Conservation (phyloP, 2,113 vertebrate genomes). For the Gorsachius goisagi region DNA sequence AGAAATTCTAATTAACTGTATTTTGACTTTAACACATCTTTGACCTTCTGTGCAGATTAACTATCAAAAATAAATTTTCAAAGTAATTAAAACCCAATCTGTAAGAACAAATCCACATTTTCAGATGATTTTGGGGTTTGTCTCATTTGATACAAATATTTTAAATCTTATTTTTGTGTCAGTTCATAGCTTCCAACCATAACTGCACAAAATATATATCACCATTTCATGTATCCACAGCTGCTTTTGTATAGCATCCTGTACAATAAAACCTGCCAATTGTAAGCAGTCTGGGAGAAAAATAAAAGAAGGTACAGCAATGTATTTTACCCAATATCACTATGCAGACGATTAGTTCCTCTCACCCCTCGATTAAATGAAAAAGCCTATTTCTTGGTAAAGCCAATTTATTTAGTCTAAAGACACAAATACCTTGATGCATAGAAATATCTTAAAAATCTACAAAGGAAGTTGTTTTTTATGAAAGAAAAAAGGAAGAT, state of each 20-base stretch:
- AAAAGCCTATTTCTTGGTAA: background rate
- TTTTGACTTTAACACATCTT: background rate
- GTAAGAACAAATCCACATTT: background rate
- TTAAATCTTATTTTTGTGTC: background rate
- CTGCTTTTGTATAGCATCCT: slow-evolving; percentile 4
- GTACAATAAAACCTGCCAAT: background rate
- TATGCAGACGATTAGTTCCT: background rate
- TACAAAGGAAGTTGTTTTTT: background rate
- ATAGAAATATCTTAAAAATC: background rate
- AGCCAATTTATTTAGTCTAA: background rate
- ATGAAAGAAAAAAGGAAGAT: background rate
- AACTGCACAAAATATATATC: slow-evolving; percentile 3
- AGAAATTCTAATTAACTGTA: background rate
- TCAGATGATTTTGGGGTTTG: background rate
- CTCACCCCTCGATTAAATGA: background rate
- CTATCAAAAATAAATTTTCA: background rate
- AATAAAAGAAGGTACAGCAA: rapidly evolving
- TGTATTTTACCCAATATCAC: background rate
- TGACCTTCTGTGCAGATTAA: background rate
- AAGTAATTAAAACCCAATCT: background rate
- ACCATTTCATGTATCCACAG: background rate
- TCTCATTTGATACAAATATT: background rate
- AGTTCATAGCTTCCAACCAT: background rate
- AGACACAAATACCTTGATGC: background rate
- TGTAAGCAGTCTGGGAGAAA: background rate